These are phyloP conservation scores for Fragum fragum DNA, from an alignment of 2,888 invertebrate genomes.

Conservation along the genomic window DNA sequence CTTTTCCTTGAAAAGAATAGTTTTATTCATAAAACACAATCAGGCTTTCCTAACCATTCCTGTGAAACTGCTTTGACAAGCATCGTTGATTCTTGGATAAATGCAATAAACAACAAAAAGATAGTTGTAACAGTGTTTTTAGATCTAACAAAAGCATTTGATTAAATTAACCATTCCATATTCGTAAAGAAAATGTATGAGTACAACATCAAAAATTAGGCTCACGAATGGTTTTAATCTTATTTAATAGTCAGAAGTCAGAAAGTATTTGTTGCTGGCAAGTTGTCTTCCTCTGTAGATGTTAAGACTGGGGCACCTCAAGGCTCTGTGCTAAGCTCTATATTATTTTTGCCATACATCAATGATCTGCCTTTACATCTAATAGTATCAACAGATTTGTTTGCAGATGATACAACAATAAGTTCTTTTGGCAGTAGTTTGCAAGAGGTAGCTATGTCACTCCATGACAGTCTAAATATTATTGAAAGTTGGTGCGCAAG, in stretches of 20 bases:
- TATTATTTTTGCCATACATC: neutral
- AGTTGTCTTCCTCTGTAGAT: neutral
- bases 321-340: neutral
- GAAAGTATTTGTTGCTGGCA: neutral
- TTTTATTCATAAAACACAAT: too few relatives aligned
- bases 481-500: neutral
- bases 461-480: neutral
- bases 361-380: neutral
- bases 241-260: neutral
- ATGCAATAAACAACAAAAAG: too few relatives aligned
- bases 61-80: too few relatives aligned
- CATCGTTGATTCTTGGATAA: too few relatives aligned
- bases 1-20: too few relatives aligned
- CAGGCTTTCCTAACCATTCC: too few relatives aligned
- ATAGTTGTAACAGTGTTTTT: too few relatives aligned
- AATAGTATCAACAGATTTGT: neutral
- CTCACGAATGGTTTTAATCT: neutral
- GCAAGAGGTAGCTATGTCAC: neutral
- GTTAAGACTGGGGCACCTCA: neutral
- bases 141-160: too few relatives aligned
- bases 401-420: neutral
- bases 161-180: too few relatives aligned
- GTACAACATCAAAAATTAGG: neutral
- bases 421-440: neutral
- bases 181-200: too few relatives aligned